A percentile compares a stretch with the other conserved stretches of the same genome.
Conservation (phyloP, 2,797 vertebrate species). For the Sebastolobus alascanus region DNA sequence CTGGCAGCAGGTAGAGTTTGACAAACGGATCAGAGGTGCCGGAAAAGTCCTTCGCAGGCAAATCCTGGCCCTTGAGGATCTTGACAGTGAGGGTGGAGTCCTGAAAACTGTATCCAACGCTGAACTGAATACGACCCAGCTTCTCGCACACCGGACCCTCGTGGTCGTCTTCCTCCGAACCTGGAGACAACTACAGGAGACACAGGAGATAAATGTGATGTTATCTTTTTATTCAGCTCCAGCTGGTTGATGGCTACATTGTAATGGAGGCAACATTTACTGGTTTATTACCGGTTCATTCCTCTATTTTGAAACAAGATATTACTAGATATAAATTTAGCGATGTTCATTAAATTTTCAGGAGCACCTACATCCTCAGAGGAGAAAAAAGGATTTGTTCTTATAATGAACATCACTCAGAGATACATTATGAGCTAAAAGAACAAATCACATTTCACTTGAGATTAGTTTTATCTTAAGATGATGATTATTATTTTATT, state of each 20-base stretch:
- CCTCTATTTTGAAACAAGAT: background rate
- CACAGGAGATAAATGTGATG: background rate
- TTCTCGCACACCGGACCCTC: conserved; percentile 94
- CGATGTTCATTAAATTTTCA: background rate
- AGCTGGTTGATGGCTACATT: background rate
- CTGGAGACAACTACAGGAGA: conserved; percentile 92
- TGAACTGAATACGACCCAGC: conserved; percentile 97
- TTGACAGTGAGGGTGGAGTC: conserved; percentile 98
- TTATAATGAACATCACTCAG: background rate
- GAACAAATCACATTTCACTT: background rate
- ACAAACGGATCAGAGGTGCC: conserved; percentile 99
- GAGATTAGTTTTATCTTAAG: background rate
- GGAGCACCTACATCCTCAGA: background rate
- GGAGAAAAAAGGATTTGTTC: background rate
- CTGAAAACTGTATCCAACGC: conserved; percentile 98
- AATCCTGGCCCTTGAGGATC: conserved; percentile 97
- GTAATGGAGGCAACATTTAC: background rate
- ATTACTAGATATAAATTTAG: background rate
- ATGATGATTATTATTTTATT: background rate
- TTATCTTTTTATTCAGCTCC: background rate
- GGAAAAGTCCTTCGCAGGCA: conserved; percentile 98
- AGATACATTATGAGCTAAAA: background rate
- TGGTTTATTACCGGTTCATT: background rate
- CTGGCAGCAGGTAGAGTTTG: conserved; percentile 98
- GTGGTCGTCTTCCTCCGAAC: conserved; percentile 94